Base-by-base conservation (phyloP, 2,888 invertebrate genomes). In the Drosophila melanosoma region DNA sequence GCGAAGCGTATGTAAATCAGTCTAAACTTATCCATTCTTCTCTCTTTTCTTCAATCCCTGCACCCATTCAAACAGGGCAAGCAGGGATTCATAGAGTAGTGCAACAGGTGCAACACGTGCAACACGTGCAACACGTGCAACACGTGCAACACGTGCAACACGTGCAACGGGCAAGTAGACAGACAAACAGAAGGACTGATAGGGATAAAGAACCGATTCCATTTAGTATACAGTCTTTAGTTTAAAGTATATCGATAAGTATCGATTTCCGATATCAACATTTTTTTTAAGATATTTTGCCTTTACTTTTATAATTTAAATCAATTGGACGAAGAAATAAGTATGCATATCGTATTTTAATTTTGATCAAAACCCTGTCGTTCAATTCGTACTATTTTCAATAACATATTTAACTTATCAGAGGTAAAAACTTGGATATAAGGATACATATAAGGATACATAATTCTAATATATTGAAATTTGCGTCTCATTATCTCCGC, bases 1-100 rank as follows among this genome's bases (percentile, higher is more conserved):
- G 72, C 29, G 88, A 89, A 78, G 83, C 84, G 91, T 91, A 79
- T 62, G 86, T 80, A 59, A 23, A 29, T n/a, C 3, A 1, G 45
- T 45, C 4, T 45, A 57, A 53, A 17, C 15, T 23, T 17, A 6
- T 23, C 17, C 7, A 12, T 11, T 6, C 49, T 23, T 33, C 12
- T 23, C 15, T 15, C 35, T 15, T 11, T 29, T 7, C 15, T 2
- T 42, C n/a, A n/a, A 40, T 4, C 40, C n/a, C 40, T 40, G 10
- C 17, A 11, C n/a, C n/a, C 40, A 40, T n/a, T 40, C 40, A 40
- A 8, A 38, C 17, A 3, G 38, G 17, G 17, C 7, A 17, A 12
- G 11, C 42, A 42, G 20, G 20, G 6, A 6, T 20, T 6, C 6
- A 20, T 12, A 12, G 1, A 20, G 12, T 12, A 12, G 11, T 42